A percentile compares a stretch with the other conserved stretches of the same genome.
Conservation (phyloP, 2,113 vertebrate species). For the Phoxinus phoxinus region DNA sequence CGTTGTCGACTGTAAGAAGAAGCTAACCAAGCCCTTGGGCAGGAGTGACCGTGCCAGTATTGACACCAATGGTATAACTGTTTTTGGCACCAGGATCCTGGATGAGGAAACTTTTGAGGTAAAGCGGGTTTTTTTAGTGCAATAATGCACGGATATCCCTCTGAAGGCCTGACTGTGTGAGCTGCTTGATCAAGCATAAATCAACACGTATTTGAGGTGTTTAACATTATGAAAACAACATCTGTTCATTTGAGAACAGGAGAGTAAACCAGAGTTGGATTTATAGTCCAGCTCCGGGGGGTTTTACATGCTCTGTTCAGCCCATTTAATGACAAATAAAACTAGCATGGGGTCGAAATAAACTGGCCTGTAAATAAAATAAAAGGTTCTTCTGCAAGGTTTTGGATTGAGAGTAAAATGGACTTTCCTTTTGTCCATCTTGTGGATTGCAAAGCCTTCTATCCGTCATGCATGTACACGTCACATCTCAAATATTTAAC, state of each 20-base stretch:
- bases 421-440: background rate
- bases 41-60: constrained; percentile 86
- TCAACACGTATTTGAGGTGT: background rate
- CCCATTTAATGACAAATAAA: constrained; percentile 38
- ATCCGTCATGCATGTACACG: background rate
- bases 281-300: background rate
- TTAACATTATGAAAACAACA: background rate
- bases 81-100: constrained; percentile 92
- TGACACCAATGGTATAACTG: constrained; percentile 87
- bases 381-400: background rate
- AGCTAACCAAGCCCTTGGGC: constrained; percentile 85
- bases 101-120: constrained; percentile 97
- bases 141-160: background rate
- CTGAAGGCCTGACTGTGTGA: background rate
- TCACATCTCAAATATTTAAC: background rate
- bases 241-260: background rate
- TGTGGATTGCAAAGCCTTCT: background rate
- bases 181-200: background rate
- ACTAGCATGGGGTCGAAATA: constrained; percentile 23
- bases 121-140: constrained; percentile 53
- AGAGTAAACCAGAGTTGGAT: background rate
- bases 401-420: background rate
- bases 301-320: background rate
- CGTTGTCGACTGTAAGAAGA: constrained; percentile 95
- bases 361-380: background rate